Conservation (phyloP, 2,888 invertebrate genomes). For the Pollenia labialis region DNA sequence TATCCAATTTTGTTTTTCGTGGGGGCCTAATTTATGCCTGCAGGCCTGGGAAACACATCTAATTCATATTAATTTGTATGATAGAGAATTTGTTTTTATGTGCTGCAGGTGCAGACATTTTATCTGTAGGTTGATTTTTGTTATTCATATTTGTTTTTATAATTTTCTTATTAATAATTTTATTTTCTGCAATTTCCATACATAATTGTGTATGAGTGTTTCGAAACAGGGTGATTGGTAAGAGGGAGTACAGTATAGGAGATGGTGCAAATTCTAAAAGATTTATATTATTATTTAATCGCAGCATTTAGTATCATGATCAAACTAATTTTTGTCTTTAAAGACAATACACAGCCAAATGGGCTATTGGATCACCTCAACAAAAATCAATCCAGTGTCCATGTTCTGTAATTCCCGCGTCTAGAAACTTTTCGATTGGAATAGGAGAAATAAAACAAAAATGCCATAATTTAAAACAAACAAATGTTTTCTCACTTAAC, state of each 20-base stretch:
- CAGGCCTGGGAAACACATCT: conserved; percentile 71
- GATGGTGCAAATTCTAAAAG: background rate
- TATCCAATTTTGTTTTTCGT: conserved; percentile 50
- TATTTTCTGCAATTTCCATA: conserved; percentile 15
- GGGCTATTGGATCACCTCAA: no score
- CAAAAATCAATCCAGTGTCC: no score
- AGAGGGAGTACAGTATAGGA: background rate
- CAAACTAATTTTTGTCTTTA: no score
- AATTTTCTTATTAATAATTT: conserved; percentile 57
- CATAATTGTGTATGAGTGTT: conserved; percentile 25
- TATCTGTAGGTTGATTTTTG: conserved; percentile 62
- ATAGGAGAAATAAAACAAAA: no score
- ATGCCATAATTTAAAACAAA: no score
- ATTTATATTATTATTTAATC: no score
- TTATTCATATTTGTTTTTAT: conserved; percentile 39
- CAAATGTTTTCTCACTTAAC: no score
- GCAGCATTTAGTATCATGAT: no score
- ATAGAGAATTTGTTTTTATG: conserved; percentile 68
- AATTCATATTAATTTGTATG: conserved; percentile 72
- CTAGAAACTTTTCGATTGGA: no score
- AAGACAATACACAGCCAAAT: no score
- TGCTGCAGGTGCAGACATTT: conserved; percentile 72
- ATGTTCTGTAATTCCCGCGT: no score
- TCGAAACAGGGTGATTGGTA: background rate
- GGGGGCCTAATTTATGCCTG: conserved; percentile 72